Conservation (phyloP, 1,140 invertebrate genomes). For the Drosophila lacertosa region DNA sequence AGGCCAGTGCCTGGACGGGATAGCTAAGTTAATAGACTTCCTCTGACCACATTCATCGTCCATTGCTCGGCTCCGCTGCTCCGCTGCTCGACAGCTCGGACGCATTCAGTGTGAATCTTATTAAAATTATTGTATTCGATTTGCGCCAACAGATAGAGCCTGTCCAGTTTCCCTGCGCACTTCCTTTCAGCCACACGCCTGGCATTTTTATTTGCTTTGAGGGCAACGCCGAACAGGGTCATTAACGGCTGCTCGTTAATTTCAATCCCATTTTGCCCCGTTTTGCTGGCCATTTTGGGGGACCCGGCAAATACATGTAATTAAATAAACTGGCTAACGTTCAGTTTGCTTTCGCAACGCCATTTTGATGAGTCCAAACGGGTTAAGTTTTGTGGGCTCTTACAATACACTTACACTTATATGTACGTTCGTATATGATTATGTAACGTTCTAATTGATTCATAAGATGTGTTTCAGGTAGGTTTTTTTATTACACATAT, state of each 20-base stretch:
- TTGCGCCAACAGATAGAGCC: conserved; percentile 7
- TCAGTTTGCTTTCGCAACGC: conserved; percentile 25
- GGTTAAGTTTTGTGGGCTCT: conserved; percentile 21
- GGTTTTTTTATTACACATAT: not conserved
- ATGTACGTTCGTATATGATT: not conserved
- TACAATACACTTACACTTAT: not conserved
- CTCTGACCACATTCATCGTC: conserved; percentile 37
- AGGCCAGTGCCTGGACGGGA: conserved; percentile 2
- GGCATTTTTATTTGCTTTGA: conserved; percentile 55
- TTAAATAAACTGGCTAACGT: conserved; percentile 48
- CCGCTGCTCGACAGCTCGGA: too few relatives aligned
- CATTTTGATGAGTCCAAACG: conserved; percentile 37
- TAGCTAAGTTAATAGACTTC: conserved; percentile 38
- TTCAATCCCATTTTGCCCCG: conserved; percentile 55
- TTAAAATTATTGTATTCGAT: conserved; percentile 49
- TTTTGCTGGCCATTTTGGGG: conserved; percentile 35
- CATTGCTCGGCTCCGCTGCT: not conserved
- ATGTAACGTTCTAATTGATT: conserved; percentile 2
- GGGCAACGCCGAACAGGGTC: conserved; percentile 36
- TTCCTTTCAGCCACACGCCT: not conserved
- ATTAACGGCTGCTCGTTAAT: conserved; percentile 72
- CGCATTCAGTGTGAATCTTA: conserved; percentile 29
- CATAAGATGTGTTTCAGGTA: not conserved
- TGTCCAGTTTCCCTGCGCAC: not conserved
- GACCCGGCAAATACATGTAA: conserved; percentile 29